A percentile compares a stretch with the other conserved stretches of the same genome.
phyloP scores from a whole-genome alignment of 2,888 invertebrate genomes.

The Morinoia aosen region DNA sequence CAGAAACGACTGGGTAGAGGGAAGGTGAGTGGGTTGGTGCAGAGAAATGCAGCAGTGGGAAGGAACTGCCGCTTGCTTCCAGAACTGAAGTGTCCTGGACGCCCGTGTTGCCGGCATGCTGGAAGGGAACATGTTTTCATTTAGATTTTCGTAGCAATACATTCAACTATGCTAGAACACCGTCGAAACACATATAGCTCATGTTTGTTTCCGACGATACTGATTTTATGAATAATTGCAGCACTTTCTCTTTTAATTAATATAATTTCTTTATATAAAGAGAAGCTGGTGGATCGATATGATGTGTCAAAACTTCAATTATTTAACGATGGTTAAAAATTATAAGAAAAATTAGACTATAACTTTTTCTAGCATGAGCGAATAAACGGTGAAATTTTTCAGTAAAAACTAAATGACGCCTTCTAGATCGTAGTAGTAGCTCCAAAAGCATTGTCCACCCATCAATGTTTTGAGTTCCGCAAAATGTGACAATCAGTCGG shows the following conservation, averaged over 20 bases:
- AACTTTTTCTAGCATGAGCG: too few relatives aligned
- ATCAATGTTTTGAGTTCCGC: too few relatives aligned
- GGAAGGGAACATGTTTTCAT: neutral
- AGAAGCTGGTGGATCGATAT: too few relatives aligned
- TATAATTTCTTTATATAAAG: neutral
- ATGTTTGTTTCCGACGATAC: neutral
- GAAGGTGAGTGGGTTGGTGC: constrained; percentile 21
- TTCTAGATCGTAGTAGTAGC: too few relatives aligned
- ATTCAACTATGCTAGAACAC: neutral
- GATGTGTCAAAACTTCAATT: too few relatives aligned
- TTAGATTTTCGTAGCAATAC: neutral
- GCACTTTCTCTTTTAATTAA: neutral
- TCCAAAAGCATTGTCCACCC: too few relatives aligned
- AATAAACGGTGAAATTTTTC: too few relatives aligned
- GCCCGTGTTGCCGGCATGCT: neutral
- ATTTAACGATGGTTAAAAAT: too few relatives aligned
- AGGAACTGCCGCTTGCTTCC: neutral
- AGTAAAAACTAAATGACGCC: too few relatives aligned
- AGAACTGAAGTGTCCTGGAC: neutral
- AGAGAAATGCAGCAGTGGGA: constrained; percentile 7
- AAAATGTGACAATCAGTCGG: too few relatives aligned
- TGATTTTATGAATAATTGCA: neutral
- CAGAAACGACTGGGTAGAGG: neutral
- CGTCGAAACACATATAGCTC: neutral
- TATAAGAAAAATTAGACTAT: too few relatives aligned